Percentiles rank a stretch among this genome's conserved stretches.
Conservation (phyloP, 23 tunicate genomes). For the Pegea sp. region DNA sequence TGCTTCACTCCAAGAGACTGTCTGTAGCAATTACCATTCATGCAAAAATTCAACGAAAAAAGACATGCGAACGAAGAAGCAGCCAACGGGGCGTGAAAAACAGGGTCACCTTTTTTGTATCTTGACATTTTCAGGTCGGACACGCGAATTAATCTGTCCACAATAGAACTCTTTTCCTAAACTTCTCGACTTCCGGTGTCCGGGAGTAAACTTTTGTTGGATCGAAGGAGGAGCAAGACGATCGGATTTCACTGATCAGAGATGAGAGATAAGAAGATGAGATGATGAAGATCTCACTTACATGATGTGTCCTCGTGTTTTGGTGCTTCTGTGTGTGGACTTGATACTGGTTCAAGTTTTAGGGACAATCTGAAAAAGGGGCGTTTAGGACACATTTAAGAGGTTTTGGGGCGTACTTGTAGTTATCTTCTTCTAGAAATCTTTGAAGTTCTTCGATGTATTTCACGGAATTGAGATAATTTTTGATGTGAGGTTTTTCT, state of each 20-base stretch:
- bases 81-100: no score
- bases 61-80: no score
- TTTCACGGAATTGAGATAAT: constrained; percentile 61
- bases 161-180: constrained; percentile 48
- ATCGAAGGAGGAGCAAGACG: constrained; percentile 62
- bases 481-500: constrained; percentile 65
- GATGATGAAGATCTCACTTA: neutral
- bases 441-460: constrained; percentile 95
- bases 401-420: constrained; percentile 33
- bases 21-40: no score
- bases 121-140: constrained; percentile 38
- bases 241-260: no score
- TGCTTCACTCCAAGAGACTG: no score
- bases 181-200: constrained; percentile 69
- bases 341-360: constrained; percentile 48
- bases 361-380: constrained; percentile 36
- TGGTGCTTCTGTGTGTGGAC: neutral
- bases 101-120: constrained; percentile 75
- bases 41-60: no score
- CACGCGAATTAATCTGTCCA: constrained; percentile 1
- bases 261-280: no score
- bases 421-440: constrained; percentile 94
- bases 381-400: neutral
- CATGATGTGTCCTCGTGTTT: neutral
- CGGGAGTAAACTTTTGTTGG: constrained; percentile 47